Evolutionary conservation across 1,140 invertebrate genomes (phyloP), one percentile per base, ranked within the genome.

Genomic region (Neelides sp.): DNA sequence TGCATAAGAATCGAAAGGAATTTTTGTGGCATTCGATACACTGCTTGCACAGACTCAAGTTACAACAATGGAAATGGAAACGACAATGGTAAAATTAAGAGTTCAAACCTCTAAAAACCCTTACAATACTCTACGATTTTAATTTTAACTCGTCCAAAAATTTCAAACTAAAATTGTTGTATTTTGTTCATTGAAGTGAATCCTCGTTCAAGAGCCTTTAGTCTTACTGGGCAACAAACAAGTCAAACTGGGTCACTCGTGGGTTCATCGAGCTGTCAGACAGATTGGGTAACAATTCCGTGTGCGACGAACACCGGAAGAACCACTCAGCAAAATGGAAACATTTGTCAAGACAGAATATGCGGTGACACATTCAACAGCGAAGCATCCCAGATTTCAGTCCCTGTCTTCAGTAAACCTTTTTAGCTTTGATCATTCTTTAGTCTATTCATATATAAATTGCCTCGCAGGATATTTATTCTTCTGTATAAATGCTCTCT

Each of bases 1-100:
- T 91, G 87, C 63, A 75, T 90, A 17, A 68, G 87, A 24, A 80
- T 79, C 53, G 87, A 90, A 63, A 75, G 81, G 51, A 90, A 89
- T 63, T 91, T 90, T 64, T 90, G 86, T 59, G 81, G 84, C 1
- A 83, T 91, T 37, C 84, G 85, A 53, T 89, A 88, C 59, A 78
- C 77, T 24, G 73, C 78, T 5, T 87, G 83, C 61, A 64, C 74
- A 3, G 79, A 85, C 62, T 68, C 74, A 61, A 72, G 78, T 79
- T 59, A 57, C 44, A 26, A 8, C 13, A 35, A 40, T 1, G 20
- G n/a, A n/a, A n/a, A n/a, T n/a, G n/a, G n/a, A 34, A 45, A 27
- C 13, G 13, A 30, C 15, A 34, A n/a, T 13, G 27, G 30, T 12
- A 32, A 1, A 34, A 1, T 28, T 19, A 13, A 10, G 22, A 50